These are phyloP conservation scores for Illadopsis cleaveri DNA, from an alignment of 2,113 vertebrate genomes.

Conservation along the genomic window DNA sequence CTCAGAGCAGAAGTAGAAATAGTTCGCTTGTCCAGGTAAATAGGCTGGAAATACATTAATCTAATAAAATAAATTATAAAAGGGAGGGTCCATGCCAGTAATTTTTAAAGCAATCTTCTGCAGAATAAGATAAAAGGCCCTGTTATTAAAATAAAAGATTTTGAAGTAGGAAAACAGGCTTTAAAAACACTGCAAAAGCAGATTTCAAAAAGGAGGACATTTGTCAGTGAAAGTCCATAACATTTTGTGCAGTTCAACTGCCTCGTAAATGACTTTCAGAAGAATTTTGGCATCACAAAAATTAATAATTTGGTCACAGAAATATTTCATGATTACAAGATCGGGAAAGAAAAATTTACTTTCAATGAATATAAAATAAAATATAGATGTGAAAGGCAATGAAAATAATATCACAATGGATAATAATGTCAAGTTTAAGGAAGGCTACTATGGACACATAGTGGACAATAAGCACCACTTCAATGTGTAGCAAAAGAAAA, in stretches of 20 bases:
- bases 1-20: neutral
- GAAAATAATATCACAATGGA: neutral
- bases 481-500: neutral
- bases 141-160: neutral
- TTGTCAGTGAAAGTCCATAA: neutral
- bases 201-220: neutral
- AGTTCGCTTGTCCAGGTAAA: neutral
- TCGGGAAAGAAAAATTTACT: neutral
- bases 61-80: neutral
- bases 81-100: rapidly evolving
- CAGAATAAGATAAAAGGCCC: neutral
- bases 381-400: neutral
- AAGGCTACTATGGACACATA: neutral
- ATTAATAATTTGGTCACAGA: neutral
- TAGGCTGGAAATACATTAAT: neutral
- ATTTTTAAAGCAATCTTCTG: neutral
- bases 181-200: neutral
- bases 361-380: neutral
- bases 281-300: neutral
- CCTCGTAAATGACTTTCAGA: neutral
- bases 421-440: neutral
- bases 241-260: neutral
- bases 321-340: neutral
- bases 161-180: neutral
- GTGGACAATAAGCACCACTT: neutral